These are phyloP conservation scores for Andrena camellia DNA, from an alignment of 2,888 invertebrate species.

Conservation along the genomic window DNA sequence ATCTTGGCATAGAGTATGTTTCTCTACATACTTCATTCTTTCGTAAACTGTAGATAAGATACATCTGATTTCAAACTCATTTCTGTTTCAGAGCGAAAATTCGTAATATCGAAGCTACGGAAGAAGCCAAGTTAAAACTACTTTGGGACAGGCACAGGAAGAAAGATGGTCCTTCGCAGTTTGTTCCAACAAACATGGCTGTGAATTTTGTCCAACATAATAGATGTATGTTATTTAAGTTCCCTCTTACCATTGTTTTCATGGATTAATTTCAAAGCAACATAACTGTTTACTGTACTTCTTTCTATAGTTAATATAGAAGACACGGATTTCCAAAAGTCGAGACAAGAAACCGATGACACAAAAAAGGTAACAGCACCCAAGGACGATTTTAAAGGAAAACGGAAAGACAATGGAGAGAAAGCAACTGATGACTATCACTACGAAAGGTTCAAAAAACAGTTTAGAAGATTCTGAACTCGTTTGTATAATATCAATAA, in stretches of 20 bases:
- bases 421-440: constrained; percentile 99
- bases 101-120: constrained; percentile 99
- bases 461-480: constrained; percentile 93
- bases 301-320: constrained; percentile 93
- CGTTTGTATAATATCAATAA: constrained; percentile 30
- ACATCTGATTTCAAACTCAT: constrained; percentile 10
- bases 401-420: constrained; percentile 91
- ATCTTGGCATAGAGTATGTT: constrained; percentile 96
- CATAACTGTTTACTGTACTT: constrained; percentile 10
- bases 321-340: constrained; percentile 87
- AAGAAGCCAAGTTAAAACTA: constrained; percentile 97
- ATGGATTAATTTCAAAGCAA: background rate
- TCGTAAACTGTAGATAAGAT: background rate
- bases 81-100: constrained; percentile 92
- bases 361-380: constrained; percentile 81
- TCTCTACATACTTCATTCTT: constrained; percentile 21
- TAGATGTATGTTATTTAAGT: constrained; percentile 89
- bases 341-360: constrained; percentile 87
- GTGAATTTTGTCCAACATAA: constrained; percentile 99
- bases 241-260: background rate
- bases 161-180: constrained; percentile 96
- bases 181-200: constrained; percentile 99
- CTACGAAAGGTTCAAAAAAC: constrained; percentile 98
- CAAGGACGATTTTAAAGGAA: constrained; percentile 86
- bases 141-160: constrained; percentile 95